Evolutionary conservation across 1,140 invertebrate species (phyloP).

Genomic region (Bombus soroeensis): DNA sequence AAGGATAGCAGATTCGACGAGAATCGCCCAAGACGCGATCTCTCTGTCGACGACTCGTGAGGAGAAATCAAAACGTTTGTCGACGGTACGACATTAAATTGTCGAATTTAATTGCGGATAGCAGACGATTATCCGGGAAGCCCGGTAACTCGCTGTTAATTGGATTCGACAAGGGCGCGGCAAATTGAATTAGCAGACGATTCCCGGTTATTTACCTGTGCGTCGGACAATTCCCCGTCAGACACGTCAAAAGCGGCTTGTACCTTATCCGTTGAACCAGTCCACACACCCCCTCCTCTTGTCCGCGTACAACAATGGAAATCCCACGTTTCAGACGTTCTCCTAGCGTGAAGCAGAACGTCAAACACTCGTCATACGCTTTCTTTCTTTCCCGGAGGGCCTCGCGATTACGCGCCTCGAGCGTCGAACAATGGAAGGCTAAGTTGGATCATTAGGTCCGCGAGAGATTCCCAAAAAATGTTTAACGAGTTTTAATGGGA

Average conservation of each 20-base stretch:
- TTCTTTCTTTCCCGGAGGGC: neutral
- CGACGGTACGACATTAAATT: conserved; percentile 4
- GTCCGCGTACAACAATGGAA: neutral
- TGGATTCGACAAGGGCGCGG: conserved; percentile 60
- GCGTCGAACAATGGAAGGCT: conserved; percentile 8
- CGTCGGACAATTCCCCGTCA: conserved; percentile 55
- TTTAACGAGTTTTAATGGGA: neutral
- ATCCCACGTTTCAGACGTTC: conserved; percentile 33
- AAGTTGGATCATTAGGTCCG: neutral
- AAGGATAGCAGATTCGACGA: neutral
- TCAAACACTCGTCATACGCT: conserved; percentile 8
- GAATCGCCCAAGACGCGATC: neutral
- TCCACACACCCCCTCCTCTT: neutral
- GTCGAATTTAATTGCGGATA: conserved; percentile 61
- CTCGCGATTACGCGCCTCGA: neutral
- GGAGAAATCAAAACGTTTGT: conserved; percentile 48
- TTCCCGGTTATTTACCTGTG: conserved; percentile 67
- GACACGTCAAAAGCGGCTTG: conserved; percentile 50
- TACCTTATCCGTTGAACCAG: neutral
- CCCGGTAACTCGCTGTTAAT: conserved; percentile 59
- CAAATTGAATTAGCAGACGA: conserved; percentile 67
- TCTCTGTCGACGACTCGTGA: neutral
- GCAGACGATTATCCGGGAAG: conserved; percentile 62
- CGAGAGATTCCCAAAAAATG: neutral
- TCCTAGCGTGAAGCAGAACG: conserved; percentile 6